These are phyloP conservation scores for Halisarca cf. caerulea DNA, from an alignment of 37 sponge, comb jelly and placozoan species.

Conservation along the genomic window DNA sequence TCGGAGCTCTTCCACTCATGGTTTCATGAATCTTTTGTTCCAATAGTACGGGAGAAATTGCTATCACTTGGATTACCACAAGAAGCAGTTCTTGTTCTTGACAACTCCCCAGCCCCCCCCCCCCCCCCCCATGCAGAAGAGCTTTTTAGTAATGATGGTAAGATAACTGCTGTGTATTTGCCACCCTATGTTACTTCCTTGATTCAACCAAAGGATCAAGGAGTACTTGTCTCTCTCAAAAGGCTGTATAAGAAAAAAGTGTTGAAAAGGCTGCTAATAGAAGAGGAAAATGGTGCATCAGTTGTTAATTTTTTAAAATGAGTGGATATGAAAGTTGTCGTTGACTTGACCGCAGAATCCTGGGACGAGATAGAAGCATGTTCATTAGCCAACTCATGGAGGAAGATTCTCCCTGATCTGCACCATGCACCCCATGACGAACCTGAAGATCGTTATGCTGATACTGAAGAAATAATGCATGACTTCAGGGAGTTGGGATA, in stretches of 20 bases:
- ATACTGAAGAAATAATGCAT: not conserved
- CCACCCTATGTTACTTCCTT: conserved; percentile 47
- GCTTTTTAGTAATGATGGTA: conserved; percentile 11
- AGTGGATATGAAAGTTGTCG: conserved; percentile 49
- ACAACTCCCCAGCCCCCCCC: conserved; percentile 31
- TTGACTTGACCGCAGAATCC: not conserved
- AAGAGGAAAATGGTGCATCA: not conserved
- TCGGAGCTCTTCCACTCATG: conserved; percentile 23
- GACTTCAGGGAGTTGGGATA: conserved; percentile 11
- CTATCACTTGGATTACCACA: not conserved
- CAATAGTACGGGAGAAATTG: not conserved
- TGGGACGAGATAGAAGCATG: conserved; percentile 1
- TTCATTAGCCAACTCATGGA: not conserved
- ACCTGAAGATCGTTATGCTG: conserved; percentile 2
- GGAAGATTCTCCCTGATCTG: conserved; percentile 9
- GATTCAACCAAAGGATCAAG: conserved; percentile 52
- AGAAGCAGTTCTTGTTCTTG: conserved; percentile 30
- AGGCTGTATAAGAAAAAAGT: not conserved
- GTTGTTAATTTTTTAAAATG: conserved; percentile 31
- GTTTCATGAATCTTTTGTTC: conserved; percentile 36
- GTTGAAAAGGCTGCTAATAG: conserved; percentile 16
- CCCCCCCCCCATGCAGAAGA: conserved; percentile 15
- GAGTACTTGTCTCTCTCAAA: conserved; percentile 27
- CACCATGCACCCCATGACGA: not conserved
- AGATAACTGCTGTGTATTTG: not conserved